A percentile compares a stretch with the other conserved stretches of the same genome.
These are phyloP conservation scores for Acrobasis consociella DNA, from an alignment of 2,888 invertebrate genomes.

Conservation along the genomic window DNA sequence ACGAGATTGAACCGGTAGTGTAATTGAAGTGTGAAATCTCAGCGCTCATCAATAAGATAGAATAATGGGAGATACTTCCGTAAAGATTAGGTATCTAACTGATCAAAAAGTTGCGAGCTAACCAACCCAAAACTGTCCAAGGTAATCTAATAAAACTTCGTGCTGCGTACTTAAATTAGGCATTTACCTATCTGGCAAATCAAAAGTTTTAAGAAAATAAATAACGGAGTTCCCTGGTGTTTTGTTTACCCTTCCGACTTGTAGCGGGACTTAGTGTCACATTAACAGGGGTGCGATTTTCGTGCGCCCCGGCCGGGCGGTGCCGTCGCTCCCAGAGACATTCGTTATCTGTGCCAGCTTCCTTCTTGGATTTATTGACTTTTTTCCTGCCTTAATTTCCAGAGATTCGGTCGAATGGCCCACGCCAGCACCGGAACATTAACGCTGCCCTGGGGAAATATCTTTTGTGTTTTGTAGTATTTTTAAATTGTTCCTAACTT, in stretches of 20 bases:
- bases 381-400: constrained; percentile 78
- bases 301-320: constrained; percentile 26
- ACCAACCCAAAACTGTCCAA: constrained; percentile 36
- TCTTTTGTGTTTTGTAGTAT: constrained; percentile 70
- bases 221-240: constrained; percentile 35
- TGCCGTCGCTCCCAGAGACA: constrained; percentile 52
- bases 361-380: constrained; percentile 77
- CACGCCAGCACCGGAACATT: constrained; percentile 75
- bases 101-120: constrained; percentile 30
- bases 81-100: constrained; percentile 29
- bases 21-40: background rate
- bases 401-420: constrained; percentile 79
- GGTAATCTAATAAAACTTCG: constrained; percentile 45
- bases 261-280: constrained; percentile 55
- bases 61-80: constrained; percentile 20
- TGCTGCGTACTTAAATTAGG: constrained; percentile 35
- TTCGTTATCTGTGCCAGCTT: constrained; percentile 69
- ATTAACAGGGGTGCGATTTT: constrained; percentile 50
- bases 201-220: constrained; percentile 37
- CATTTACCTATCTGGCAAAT: constrained; percentile 43
- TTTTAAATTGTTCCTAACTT: constrained; percentile 64
- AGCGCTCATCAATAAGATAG: constrained; percentile 16
- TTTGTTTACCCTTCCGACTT: constrained; percentile 49
- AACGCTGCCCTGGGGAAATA: constrained; percentile 77
- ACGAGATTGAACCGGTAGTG: background rate